These are phyloP conservation scores for Eptatretus atami DNA, from an alignment of 2,797 vertebrate species.

Conservation along the genomic window DNA sequence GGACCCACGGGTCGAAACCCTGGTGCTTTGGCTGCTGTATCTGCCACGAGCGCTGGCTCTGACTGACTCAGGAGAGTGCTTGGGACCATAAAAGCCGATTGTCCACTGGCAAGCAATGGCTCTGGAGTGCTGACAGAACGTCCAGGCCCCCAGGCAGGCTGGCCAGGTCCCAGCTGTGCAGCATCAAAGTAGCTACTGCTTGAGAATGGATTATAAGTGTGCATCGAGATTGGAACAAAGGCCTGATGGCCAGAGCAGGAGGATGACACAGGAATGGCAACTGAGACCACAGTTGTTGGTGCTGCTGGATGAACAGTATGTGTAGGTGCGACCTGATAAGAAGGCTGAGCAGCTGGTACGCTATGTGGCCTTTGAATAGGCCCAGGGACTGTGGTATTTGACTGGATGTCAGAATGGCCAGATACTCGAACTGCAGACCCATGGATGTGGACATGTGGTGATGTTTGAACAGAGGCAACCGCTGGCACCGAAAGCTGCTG, in stretches of 20 bases:
- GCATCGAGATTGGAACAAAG: not conserved
- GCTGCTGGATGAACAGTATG: not conserved
- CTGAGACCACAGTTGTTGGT: not conserved
- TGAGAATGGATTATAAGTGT: slow-evolving; percentile 1
- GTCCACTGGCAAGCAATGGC: slow-evolving; percentile 4
- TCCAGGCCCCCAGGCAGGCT: not conserved
- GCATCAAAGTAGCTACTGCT: slow-evolving; percentile 4
- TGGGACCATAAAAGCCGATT: slow-evolving; percentile 38
- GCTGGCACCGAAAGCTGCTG: no score
- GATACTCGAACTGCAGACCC: no score
- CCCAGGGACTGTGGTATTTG: not conserved
- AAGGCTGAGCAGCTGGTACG: not conserved
- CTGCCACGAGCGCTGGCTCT: slow-evolving; percentile 47
- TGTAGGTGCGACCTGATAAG: not conserved
- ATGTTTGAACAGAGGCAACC: no score
- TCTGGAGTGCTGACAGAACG: slow-evolving; percentile 4
- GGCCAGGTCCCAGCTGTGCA: not conserved
- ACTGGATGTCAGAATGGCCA: no score
- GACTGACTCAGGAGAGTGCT: slow-evolving; percentile 44
- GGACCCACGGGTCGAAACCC: slow-evolving; percentile 64
- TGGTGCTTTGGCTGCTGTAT: slow-evolving; percentile 71
- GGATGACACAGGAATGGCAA: not conserved
- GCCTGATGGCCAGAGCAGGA: not conserved
- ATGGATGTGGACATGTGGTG: no score
- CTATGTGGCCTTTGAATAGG: slow-evolving; percentile 2